Percentiles rank a stretch among this genome's conserved stretches.
These are phyloP conservation scores for Apteryx owenii DNA, from an alignment of 2,113 vertebrate genomes.

Conservation along the genomic window DNA sequence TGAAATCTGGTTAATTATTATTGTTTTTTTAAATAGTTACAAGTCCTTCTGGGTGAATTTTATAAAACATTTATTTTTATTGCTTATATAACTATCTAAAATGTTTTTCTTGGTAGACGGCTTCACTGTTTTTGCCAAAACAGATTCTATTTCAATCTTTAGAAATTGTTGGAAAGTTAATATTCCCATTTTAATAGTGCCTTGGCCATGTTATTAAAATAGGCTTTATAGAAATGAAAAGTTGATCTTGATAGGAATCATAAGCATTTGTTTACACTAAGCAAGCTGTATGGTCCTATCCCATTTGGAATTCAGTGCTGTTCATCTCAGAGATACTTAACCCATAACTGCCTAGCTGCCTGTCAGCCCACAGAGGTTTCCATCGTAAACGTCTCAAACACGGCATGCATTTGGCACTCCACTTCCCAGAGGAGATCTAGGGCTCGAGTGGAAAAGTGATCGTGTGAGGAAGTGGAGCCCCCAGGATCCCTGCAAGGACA, in stretches of 20 bases:
- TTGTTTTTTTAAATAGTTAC: conserved; percentile 65
- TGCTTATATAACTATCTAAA: conserved; percentile 78
- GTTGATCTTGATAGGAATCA: conserved; percentile 38
- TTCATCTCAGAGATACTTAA: neutral
- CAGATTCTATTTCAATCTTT: conserved; percentile 76
- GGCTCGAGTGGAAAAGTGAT: neutral
- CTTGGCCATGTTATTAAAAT: conserved; percentile 56
- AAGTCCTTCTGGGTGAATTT: conserved; percentile 72
- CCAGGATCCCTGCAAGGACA: neutral
- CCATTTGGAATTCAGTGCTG: neutral
- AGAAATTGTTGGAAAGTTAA: conserved; percentile 75
- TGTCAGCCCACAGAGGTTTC: neutral
- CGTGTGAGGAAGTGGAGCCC: neutral
- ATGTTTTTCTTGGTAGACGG: conserved; percentile 76
- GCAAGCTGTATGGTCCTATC: neutral
- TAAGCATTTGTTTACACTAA: conserved; percentile 56
- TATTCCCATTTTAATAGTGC: conserved; percentile 63
- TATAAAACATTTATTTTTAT: conserved; percentile 80
- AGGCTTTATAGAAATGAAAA: conserved; percentile 51
- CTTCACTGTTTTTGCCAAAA: conserved; percentile 75
- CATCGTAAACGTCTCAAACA: neutral
- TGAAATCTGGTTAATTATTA: conserved; percentile 79
- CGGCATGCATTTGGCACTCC: neutral
- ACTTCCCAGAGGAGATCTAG: rapidly evolving
- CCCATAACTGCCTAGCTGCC: neutral